Base-by-base conservation (phyloP, 2,113 vertebrate species). In the Cariama cristata region DNA sequence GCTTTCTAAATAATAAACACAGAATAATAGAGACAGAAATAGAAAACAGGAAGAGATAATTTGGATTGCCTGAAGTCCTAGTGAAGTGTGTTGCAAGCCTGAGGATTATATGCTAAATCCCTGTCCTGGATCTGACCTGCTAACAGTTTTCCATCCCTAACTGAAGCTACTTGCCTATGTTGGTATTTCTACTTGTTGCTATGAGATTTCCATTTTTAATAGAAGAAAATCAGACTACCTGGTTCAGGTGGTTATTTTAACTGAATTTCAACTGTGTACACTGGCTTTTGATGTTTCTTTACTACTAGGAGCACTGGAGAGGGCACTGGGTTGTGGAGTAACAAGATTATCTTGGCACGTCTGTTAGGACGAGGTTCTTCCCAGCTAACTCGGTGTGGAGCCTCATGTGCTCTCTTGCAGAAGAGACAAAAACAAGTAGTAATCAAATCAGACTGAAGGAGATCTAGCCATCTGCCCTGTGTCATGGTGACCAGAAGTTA, bases 381-480 rank as follows among this genome's bases (percentile, higher is more conserved):
- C 38, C 69, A 28, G 52, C n/a, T 79, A 49, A 59, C 72, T 93
- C 79, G 23, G n/a, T 85, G 83, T 45, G 55, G 79, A 71, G 77
- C 80, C 84, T 93, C 88, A 92, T 24, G 49, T 90, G 50, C n/a
- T 81, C 33, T 52, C 20, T 79, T 66, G 79, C 32, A 86, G 88
- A 92, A 74, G 71, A 88, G 90, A 87, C 73, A 92, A 92, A 96
- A 94, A 35, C 69, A 94, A 95, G 45, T 47, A 79, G 59, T 96
- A 98, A 98, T 98, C 88, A 92, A 97, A 98, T 98, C 79, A 97
- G 76, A 86, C 84, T 42, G 35, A 89, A 95, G 71, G 64, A 93
- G 93, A 67, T 71, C 80, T 87, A 96, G 95, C 96, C 96, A 97
- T 97, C 97, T 98, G 97, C 80, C 86, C 81, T 88, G 45, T 91